phyloP scores from a whole-genome alignment of 2,888 invertebrate genomes.

The Flexamia atlantica region DNA sequence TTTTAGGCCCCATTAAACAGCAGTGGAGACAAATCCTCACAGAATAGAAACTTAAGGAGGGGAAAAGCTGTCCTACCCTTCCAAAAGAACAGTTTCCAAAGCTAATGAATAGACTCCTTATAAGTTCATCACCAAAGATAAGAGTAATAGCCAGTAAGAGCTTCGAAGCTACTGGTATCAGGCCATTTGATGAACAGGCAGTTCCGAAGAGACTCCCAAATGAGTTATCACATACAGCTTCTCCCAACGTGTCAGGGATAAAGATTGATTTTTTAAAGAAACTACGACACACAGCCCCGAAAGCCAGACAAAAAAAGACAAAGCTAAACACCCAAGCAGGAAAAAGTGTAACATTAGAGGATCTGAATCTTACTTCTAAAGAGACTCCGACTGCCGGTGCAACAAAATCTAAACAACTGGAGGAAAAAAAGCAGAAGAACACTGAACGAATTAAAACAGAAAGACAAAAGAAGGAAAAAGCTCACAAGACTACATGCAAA shows the following conservation, averaged over 20 bases:
- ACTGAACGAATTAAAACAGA: no score
- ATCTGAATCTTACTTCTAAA: no score
- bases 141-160: background rate
- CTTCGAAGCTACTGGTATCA: background rate
- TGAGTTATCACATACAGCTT: background rate
- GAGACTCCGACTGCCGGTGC: no score
- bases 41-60: constrained; percentile 60
- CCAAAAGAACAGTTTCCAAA: constrained; percentile 5
- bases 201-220: background rate
- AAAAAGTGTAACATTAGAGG: no score
- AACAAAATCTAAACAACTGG: no score
- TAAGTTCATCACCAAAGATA: background rate
- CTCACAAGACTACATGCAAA: background rate
- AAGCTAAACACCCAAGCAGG: no score
- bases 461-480: no score
- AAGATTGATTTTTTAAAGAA: background rate
- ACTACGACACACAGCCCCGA: no score
- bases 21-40: constrained; percentile 66
- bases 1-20: constrained; percentile 64
- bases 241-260: constrained; percentile 22
- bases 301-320: no score
- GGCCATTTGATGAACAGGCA: background rate
- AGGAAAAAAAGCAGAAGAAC: no score
- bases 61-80: background rate
- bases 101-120: background rate